Evolutionary conservation across 2,113 vertebrate genomes (phyloP), one percentile per base, ranked within the genome.

Genomic region (Struthidea cinerea): DNA sequence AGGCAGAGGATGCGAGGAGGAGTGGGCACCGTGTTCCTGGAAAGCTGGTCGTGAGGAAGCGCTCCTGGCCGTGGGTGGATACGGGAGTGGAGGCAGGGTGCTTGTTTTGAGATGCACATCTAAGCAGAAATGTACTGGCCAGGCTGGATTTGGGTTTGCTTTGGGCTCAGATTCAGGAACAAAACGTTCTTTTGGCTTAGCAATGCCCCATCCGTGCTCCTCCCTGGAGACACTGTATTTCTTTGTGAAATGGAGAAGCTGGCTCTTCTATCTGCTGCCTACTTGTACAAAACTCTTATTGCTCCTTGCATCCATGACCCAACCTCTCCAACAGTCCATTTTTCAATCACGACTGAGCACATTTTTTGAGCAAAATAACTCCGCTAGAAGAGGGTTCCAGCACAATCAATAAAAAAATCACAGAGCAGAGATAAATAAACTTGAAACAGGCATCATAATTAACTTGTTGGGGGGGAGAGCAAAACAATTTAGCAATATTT

Each of bases 281-380:
- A 14, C 41, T 88, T 77, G 67, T 89, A 47, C 93, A 93, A 92
- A 96, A 93, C 86, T 74, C 67, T 95, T 82, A 24, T 52, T 93
- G 73, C 74, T 96, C 89, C 83, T 50, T 93, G 55, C 61, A 42
- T 80, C 94, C 2, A 1, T 95, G 94, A 96, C 70, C 63, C 69
- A 96, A 41, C 85, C 73, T 87, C 69, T 94, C 94, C 64, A 81
- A 75, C 33, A 69, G 59, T 39, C 59, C 16, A 64, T 78, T 90
- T 97, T 97, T 97, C 92, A 97, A 18, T 96, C 89, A 84, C 28
- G 6, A 50, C 42, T 13, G 64, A 96, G 80, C 64, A 91, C 47
- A 78, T 97, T 97, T 77, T 92, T 92, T 95, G 96, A 98, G 92
- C 97, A 98, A 98, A 98, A 98, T 97, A 98, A 97, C 91, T 97